These are phyloP conservation scores for Dromaius novaehollandiae DNA, from an alignment of 2,113 vertebrate genomes.

Conservation along the genomic window DNA sequence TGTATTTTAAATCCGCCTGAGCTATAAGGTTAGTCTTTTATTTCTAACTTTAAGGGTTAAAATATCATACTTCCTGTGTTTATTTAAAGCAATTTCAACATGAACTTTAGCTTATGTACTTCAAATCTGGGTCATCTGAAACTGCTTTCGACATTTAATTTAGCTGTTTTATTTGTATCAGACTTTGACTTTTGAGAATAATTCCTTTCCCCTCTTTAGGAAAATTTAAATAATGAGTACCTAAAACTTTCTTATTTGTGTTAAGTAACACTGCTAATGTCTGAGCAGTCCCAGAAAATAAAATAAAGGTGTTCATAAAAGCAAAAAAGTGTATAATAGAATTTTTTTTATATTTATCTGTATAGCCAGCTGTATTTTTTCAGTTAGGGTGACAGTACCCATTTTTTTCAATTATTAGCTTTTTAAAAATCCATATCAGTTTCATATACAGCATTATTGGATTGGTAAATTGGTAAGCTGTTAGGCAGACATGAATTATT, in stretches of 20 bases:
- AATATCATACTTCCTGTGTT: not conserved
- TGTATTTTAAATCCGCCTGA: not conserved
- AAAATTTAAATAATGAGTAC: not conserved
- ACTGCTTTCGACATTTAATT: not conserved
- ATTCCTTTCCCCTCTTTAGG: not conserved
- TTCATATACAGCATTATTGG: not conserved
- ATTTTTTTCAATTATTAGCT: not conserved
- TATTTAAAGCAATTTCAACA: not conserved
- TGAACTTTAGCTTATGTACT: not conserved
- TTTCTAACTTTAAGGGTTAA: not conserved
- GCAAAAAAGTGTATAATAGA: not conserved
- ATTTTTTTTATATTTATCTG: not conserved
- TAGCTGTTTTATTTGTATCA: not conserved
- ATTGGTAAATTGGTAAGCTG: not conserved
- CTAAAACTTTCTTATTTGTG: not conserved
- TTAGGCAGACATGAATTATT: not conserved
- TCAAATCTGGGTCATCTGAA: not conserved
- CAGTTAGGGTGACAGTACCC: not conserved
- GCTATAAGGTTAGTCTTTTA: not conserved
- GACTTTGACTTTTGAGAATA: not conserved
- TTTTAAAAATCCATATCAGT: not conserved
- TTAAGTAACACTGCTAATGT: not conserved
- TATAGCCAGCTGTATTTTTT: rapidly evolving
- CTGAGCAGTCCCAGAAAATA: not conserved
- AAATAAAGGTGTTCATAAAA: not conserved